A percentile compares a stretch with the other conserved stretches of the same genome.
Evolutionary conservation across 1,140 invertebrate genomes (phyloP).

Genomic region (Centruroides vittatus): DNA sequence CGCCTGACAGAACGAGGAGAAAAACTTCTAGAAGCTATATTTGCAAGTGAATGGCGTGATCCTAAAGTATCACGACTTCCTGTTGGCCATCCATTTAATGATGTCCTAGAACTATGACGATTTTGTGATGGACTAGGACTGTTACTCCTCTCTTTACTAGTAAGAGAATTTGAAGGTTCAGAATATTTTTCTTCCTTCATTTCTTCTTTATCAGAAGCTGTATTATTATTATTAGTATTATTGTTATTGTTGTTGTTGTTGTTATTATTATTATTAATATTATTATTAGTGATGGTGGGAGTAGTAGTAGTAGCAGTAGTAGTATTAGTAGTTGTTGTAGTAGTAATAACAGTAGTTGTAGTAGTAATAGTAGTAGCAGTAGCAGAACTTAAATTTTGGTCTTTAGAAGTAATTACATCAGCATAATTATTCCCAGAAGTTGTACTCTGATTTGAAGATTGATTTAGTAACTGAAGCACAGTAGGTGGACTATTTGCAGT

Average conservation of each 20-base stretch:
- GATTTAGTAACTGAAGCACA: not conserved
- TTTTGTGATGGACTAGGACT: constrained; percentile 13
- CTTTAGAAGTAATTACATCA: too few relatives aligned
- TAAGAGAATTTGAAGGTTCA: not conserved
- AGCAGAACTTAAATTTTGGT: too few relatives aligned
- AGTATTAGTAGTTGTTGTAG: not conserved
- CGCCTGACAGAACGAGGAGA: constrained; percentile 26
- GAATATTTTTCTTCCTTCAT: not conserved
- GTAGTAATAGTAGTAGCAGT: too few relatives aligned
- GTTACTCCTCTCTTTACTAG: constrained; percentile 6
- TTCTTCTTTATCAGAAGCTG: not conserved
- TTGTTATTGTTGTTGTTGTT: not conserved
- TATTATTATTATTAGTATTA: not conserved
- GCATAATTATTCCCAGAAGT: too few relatives aligned
- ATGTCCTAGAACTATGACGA: constrained; percentile 10
- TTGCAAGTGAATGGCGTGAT: constrained; percentile 13
- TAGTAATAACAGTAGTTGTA: not conserved
- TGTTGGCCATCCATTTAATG: constrained; percentile 6
- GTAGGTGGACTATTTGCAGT: constrained; percentile 12
- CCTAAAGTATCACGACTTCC: constrained; percentile 8
- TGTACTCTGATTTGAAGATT: too few relatives aligned
- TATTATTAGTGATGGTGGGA: not conserved
- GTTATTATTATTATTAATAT: not conserved
- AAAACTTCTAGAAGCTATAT: constrained; percentile 10
- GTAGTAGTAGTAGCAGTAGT: not conserved